phyloP scores from a whole-genome alignment of 2,797 vertebrate genomes.

The Scolopax bukidnonensis region DNA sequence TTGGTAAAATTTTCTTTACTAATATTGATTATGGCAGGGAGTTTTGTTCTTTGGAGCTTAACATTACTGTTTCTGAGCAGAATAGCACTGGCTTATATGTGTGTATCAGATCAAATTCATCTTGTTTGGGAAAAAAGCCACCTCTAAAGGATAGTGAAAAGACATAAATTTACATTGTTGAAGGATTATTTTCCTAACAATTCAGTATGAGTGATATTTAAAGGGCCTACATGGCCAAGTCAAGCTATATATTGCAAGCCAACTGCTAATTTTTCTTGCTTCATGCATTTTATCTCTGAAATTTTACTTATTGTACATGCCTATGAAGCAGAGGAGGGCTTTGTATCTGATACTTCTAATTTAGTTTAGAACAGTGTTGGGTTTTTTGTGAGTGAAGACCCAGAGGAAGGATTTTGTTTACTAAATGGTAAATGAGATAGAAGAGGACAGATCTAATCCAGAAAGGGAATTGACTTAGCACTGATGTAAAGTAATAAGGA shows the following conservation, averaged over 20 bases:
- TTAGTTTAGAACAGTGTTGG: background rate
- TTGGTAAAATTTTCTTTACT: background rate
- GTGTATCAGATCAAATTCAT: background rate
- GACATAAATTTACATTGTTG: background rate
- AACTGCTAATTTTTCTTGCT: background rate
- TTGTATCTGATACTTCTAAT: background rate
- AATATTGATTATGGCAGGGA: background rate
- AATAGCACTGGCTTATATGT: background rate
- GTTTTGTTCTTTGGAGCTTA: background rate
- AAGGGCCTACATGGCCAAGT: background rate
- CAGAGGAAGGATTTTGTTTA: background rate
- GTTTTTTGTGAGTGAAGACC: background rate
- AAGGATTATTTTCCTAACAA: background rate
- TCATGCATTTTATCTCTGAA: background rate
- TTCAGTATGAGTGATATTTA: background rate
- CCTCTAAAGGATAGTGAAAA: background rate
- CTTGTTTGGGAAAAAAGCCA: background rate
- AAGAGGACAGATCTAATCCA: constrained; percentile 31
- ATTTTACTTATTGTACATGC: background rate
- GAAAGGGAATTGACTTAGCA: constrained; percentile 32
- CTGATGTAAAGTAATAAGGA: constrained; percentile 13
- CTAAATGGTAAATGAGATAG: background rate
- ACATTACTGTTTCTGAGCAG: background rate
- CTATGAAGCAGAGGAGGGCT: background rate
- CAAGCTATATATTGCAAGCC: background rate